Percentiles rank a stretch among this genome's conserved stretches.
Evolutionary conservation across 2,113 vertebrate species (phyloP).

Genomic region (Parus major): DNA sequence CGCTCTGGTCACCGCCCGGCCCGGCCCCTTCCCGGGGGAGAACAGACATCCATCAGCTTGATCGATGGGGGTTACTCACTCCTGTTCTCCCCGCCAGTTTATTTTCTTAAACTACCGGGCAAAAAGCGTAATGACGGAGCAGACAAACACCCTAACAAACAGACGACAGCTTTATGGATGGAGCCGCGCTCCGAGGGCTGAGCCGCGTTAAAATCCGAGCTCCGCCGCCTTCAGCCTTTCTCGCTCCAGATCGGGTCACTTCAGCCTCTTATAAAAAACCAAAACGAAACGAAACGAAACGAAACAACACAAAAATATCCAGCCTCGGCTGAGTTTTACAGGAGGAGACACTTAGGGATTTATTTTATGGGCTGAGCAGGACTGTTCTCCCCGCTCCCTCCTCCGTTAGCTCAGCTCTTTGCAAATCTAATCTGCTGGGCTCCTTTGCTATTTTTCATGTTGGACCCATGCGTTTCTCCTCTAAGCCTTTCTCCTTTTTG

Average conservation of each 20-base stretch:
- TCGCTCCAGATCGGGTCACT: not conserved
- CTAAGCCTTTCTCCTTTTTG: constrained; percentile 76
- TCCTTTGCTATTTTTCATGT: constrained; percentile 70
- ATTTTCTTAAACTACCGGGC: constrained; percentile 62
- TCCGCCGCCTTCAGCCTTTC: not conserved
- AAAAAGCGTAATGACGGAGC: constrained; percentile 21
- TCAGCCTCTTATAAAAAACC: not conserved
- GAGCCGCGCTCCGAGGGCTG: not conserved
- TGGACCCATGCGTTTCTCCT: constrained; percentile 63
- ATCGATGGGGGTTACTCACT: constrained; percentile 39
- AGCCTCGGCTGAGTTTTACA: not conserved
- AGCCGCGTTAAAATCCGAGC: not conserved
- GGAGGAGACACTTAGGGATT: constrained; percentile 17
- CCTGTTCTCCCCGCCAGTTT: constrained; percentile 38
- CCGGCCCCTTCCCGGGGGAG: not conserved
- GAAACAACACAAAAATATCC: not conserved
- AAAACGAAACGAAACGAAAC: no score
- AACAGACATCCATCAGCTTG: constrained; percentile 21
- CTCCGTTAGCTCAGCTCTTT: constrained; percentile 48
- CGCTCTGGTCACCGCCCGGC: no score
- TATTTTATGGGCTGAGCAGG: constrained; percentile 25
- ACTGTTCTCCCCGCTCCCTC: not conserved
- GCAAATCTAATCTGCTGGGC: constrained; percentile 66
- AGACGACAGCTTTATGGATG: constrained; percentile 68
- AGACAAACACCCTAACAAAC: constrained; percentile 58